Evolutionary conservation across 2,797 vertebrate genomes (phyloP).

Genomic region (Rhincodon typus): DNA sequence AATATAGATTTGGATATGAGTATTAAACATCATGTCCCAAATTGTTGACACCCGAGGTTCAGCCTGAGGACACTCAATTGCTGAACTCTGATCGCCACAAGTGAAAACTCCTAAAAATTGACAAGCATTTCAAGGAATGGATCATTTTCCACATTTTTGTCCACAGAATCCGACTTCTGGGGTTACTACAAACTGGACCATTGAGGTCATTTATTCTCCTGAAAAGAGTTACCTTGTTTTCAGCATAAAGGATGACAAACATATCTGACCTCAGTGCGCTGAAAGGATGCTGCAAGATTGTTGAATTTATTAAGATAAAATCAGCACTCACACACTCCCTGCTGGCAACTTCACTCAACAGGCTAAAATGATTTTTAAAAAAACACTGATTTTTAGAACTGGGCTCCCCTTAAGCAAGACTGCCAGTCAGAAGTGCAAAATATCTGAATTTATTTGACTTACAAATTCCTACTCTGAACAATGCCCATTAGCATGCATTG

Average conservation of each 20-base stretch:
- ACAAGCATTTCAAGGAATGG: neutral
- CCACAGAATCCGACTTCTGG: neutral
- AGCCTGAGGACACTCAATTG: neutral
- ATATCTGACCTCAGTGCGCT: neutral
- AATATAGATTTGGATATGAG: neutral
- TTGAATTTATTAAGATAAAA: neutral
- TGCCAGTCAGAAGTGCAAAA: neutral
- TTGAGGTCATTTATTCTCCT: neutral
- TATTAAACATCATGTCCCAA: neutral
- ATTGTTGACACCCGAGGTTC: neutral
- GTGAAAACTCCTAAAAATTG: neutral
- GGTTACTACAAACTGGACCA: neutral
- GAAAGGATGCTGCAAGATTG: neutral
- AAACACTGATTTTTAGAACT: neutral
- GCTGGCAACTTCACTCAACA: neutral
- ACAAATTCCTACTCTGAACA: neutral
- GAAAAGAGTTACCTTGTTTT: neutral
- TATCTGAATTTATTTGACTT: neutral
- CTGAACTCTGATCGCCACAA: neutral
- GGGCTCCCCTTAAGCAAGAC: neutral
- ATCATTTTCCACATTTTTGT: neutral
- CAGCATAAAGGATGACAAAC: neutral
- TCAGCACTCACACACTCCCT: neutral
- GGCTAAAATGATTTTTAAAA: neutral
- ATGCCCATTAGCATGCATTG: neutral